phyloP scores from a whole-genome alignment of 2,797 vertebrate genomes.

The Gobio occitaniae region DNA sequence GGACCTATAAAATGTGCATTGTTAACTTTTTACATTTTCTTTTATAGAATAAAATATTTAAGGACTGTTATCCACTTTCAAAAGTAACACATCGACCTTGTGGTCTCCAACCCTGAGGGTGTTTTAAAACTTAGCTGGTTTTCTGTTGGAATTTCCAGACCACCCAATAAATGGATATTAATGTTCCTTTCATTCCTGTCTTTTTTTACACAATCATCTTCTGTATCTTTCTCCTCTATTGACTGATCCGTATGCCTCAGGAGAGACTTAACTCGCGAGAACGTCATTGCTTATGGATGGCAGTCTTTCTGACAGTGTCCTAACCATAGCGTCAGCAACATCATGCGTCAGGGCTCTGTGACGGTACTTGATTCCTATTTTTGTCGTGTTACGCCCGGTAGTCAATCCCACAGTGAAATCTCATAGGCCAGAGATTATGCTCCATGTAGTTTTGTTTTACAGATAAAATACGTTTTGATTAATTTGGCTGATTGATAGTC shows the following conservation, averaged over 20 bases:
- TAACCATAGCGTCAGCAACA: constrained; percentile 4
- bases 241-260: constrained; percentile 28
- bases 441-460: neutral
- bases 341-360: constrained; percentile 19
- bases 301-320: neutral
- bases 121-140: constrained; percentile 28
- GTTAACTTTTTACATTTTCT: neutral
- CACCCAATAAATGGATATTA: constrained; percentile 47
- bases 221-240: constrained; percentile 27
- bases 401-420: neutral
- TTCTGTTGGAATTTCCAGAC: constrained; percentile 49
- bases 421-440: neutral
- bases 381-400: neutral
- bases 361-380: neutral
- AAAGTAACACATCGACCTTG: constrained; percentile 22
- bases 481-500: constrained; percentile 9
- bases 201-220: constrained; percentile 51
- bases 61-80: constrained; percentile 30
- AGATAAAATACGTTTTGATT: neutral
- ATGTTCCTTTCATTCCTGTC: constrained; percentile 50
- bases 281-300: constrained; percentile 33
- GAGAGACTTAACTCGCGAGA: neutral
- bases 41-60: constrained; percentile 1
- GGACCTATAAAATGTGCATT: neutral
- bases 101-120: constrained; percentile 34